Evolutionary conservation across 2,888 invertebrate species (phyloP), one percentile per base, ranked within the genome.

Genomic region (Cephus nigrinus): DNA sequence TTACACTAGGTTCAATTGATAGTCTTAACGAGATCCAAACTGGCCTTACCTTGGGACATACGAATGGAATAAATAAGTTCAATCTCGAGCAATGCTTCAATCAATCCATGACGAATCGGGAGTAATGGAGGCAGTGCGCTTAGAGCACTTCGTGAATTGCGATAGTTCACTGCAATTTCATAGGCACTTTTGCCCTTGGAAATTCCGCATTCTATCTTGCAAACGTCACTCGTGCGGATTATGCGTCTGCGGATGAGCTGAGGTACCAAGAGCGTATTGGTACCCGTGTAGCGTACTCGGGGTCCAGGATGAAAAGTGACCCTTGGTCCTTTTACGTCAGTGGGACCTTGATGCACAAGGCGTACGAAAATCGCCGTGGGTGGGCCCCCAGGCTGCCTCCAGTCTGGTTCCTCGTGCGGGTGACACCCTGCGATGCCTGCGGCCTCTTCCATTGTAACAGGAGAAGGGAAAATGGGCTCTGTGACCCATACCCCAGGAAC

Each of bases 351-450:
- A 68, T 71, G 4, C 71, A 71, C 11, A 71, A 71, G 71, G 68
- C 75, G 32, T 81, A 82, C 82, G 80, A 81, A 83, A 84, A 85
- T 82, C 85, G 74, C 68, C 77, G 75, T 83, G 84, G 85, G 85
- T 84, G 86, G 83, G 80, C 84, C 69, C 72, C 76, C 76, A 76
- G 78, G 78, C 81, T 84, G 82, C 83, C 80, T 83, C 80, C 75
- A 76, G 73, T 76, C 80, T 80, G 75, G 78, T 78, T 75, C 79
- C 81, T 82, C 82, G 83, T 83, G 84, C 84, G 84, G 83, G 84
- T 83, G 84, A 81, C 84, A 82, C 81, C 77, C 79, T 76, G 77
- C 80, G 79, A 80, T 80, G 69, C 69, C 78, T 76, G 75, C 76
- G 78, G 74, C 73, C 77, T 78, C 69, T 75, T 80, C 78, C 77